A percentile compares a stretch with the other conserved stretches of the same genome.
Conservation (phyloP, 2,113 vertebrate genomes). For the Sphaerodactylus townsendi region DNA sequence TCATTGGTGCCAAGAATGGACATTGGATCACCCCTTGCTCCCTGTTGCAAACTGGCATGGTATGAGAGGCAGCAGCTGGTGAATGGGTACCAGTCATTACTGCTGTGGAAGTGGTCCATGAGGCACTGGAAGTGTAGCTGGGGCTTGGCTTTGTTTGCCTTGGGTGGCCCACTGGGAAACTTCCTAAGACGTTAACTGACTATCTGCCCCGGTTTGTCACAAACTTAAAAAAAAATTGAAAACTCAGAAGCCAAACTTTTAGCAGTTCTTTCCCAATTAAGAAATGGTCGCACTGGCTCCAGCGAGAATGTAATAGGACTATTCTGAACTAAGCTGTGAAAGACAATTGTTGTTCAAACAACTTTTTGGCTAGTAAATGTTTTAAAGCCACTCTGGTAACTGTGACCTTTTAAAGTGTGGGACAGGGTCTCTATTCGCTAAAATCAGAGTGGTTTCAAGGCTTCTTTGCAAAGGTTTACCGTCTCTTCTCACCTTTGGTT, state of each 20-base stretch:
- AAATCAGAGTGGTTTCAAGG: neutral
- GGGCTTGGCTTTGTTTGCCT: too few relatives aligned
- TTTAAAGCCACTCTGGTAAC: neutral
- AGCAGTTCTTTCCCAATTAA: neutral
- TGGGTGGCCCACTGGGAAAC: too few relatives aligned
- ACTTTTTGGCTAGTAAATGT: neutral
- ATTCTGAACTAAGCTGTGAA: neutral
- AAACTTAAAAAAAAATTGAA: neutral
- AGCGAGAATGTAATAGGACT: neutral
- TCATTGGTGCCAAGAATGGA: too few relatives aligned
- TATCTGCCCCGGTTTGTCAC: neutral
- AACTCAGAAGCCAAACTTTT: neutral
- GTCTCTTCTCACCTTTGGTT: slow-evolving; percentile 48
- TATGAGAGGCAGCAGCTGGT: too few relatives aligned
- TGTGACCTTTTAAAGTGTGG: slow-evolving; percentile 29
- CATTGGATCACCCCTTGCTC: too few relatives aligned
- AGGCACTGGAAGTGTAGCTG: too few relatives aligned
- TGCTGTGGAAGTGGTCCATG: too few relatives aligned
- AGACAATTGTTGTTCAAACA: too few relatives aligned
- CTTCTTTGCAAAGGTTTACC: slow-evolving; percentile 41
- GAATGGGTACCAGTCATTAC: too few relatives aligned
- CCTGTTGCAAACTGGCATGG: too few relatives aligned
- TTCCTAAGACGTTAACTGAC: too few relatives aligned
- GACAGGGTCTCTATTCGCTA: neutral
- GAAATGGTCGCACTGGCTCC: neutral